phyloP scores from a whole-genome alignment of 2,888 invertebrate species.

The Enoplolaimus lenunculus region DNA sequence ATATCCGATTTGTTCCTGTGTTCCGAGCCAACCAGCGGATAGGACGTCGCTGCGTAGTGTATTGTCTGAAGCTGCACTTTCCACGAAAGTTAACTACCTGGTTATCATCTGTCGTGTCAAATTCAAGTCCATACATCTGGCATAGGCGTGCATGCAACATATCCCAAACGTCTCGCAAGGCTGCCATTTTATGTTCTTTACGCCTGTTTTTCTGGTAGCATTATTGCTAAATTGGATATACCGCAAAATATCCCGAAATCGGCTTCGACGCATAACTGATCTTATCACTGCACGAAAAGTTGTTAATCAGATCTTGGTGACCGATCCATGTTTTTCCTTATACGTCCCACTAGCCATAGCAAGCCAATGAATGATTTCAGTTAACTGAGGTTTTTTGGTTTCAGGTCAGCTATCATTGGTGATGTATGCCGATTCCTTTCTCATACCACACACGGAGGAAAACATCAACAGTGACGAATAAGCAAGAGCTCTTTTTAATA shows the following conservation, averaged over 20 bases:
- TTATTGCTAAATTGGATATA: not conserved
- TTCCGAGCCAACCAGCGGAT: no score
- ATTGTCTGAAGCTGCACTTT: not conserved
- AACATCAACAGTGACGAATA: not conserved
- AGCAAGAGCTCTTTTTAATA: not conserved
- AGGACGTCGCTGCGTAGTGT: not conserved
- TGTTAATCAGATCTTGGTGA: not conserved
- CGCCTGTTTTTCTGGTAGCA: not conserved
- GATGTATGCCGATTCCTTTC: not conserved
- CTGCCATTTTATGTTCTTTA: not conserved
- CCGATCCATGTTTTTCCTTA: not conserved
- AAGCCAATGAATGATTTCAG: not conserved
- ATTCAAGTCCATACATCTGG: not conserved
- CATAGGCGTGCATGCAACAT: not conserved
- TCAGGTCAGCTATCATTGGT: not conserved
- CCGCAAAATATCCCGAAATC: not conserved
- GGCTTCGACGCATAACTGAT: not conserved
- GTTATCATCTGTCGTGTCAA: not conserved
- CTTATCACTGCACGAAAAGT: not conserved
- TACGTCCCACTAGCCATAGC: not conserved
- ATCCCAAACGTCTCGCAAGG: not conserved
- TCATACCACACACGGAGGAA: not conserved
- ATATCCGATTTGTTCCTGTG: no score
- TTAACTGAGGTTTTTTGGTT: not conserved
- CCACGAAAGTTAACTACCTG: not conserved